Conservation (phyloP, 2,797 vertebrate species). For the Scomberomorus guttatus region DNA sequence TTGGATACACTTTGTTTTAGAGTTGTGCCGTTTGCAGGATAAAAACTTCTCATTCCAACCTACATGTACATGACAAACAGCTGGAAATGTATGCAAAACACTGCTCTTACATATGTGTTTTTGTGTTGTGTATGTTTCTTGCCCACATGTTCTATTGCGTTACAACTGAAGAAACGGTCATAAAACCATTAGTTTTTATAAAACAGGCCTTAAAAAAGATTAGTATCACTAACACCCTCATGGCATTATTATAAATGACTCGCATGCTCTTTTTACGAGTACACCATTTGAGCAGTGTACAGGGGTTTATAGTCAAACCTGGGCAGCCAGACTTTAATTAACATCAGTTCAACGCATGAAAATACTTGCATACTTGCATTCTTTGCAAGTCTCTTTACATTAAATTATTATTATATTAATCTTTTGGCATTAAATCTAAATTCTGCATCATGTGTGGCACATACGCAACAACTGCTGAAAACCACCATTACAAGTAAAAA, state of each 20-base stretch:
- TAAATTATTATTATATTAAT: not conserved
- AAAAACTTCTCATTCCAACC: conserved; percentile 8
- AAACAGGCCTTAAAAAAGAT: too few species aligned
- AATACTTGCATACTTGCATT: too few species aligned
- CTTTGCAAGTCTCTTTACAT: not conserved
- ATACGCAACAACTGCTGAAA: too few species aligned
- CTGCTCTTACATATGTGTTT: not conserved
- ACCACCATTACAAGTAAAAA: too few species aligned
- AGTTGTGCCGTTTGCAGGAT: conserved; percentile 26
- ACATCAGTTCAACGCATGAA: too few species aligned
- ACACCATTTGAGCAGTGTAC: not conserved
- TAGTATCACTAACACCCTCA: not conserved
- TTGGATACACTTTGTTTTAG: conserved; percentile 25
- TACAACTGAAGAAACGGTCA: not conserved
- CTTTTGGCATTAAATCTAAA: not conserved
- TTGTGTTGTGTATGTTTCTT: not conserved
- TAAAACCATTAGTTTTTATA: not conserved
- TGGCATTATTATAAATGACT: not conserved
- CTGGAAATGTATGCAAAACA: not conserved
- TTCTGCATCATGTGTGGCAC: not conserved
- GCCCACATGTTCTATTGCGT: not conserved
- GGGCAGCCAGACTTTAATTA: not conserved
- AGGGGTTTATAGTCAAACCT: not conserved
- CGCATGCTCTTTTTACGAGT: not conserved
- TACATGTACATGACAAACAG: not conserved